Evolutionary conservation across 2,113 vertebrate genomes (phyloP).

Genomic region (Atlantisia rogersi): DNA sequence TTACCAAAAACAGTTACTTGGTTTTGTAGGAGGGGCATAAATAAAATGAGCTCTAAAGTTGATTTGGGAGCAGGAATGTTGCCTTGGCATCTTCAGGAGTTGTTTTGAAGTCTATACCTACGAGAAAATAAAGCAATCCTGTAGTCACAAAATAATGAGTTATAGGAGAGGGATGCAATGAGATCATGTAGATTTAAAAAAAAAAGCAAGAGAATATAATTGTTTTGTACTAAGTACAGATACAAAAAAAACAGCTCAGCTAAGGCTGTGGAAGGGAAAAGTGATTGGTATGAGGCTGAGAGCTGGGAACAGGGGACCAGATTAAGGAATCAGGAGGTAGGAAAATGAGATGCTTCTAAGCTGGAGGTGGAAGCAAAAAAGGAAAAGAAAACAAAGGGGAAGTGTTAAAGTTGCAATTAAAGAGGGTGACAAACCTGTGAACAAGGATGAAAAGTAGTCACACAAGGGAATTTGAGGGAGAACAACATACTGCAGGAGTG

Average conservation of each 20-base stretch:
- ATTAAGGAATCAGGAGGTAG: not conserved
- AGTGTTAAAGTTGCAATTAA: not conserved
- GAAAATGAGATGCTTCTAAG: not conserved
- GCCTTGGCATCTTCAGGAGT: not conserved
- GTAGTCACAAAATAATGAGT: not conserved
- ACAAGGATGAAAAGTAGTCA: not conserved
- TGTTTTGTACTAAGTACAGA: not conserved
- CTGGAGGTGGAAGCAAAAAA: not conserved
- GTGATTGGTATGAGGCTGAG: not conserved
- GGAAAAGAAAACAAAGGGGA: not conserved
- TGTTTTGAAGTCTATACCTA: not conserved
- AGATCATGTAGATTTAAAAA: no score
- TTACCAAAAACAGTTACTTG: not conserved
- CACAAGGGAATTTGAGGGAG: not conserved
- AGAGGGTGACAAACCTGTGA: not conserved
- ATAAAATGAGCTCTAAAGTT: not conserved
- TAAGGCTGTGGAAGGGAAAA: not conserved
- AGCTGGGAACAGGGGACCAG: not conserved
- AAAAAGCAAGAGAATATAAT: not conserved
- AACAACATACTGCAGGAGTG: not conserved
- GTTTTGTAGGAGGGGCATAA: not conserved
- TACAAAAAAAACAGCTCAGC: not conserved
- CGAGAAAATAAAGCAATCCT: not conserved
- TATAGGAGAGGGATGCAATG: not conserved
- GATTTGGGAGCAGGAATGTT: not conserved